Evolutionary conservation across 2,113 vertebrate species (phyloP), one percentile per base, ranked within the genome.

Genomic region (Myotis yumanensis): DNA sequence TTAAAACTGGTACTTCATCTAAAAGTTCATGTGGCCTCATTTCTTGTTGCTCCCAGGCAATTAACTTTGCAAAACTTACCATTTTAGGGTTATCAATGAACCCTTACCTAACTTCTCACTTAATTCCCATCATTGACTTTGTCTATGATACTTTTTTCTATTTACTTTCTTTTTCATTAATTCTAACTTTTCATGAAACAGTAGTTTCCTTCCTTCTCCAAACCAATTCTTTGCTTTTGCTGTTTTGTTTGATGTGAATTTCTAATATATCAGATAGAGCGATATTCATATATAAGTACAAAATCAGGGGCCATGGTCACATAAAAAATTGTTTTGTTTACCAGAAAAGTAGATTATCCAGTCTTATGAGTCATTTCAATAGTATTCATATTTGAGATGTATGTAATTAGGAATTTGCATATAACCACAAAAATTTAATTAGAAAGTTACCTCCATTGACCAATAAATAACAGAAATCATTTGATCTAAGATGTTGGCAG

Each of bases 231-330:
- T 76, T 80, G 35, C 20, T 82, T 76, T 93, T 9, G 43, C 6
- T 59, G 32, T 77, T 91, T 87, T 37, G 6, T 85, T 62, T 64
- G 43, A 43, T 68, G 46, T 72, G 62, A 91, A 48, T 86, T 91
- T 93, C 30, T 96, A 72, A 95, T 89, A 51, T 80, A 93, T 75
- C 37, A 72, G 35, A 2, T 25, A 91, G 46, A 85, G 48, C 1
- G 2, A 52, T 89, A 87, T 46, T 73, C 40, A 88, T 52, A 25
- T 30, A 25, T 37, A 46, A 85, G 28, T 37, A 75, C 22, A 86
- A 89, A 69, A 72, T 54, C 57, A 81, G 64, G 91, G 40, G 1
- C 7, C 22, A 17, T 7, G 32, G 37, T 81, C 73, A 82, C 23
- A 76, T 82, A 93, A 81, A 80, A n/a, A n/a, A 25, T 84, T 83